A percentile compares a stretch with the other conserved stretches of the same genome.
Evolutionary conservation across 2,888 invertebrate species (phyloP).

Genomic region (Microctonus aethiopoides): DNA sequence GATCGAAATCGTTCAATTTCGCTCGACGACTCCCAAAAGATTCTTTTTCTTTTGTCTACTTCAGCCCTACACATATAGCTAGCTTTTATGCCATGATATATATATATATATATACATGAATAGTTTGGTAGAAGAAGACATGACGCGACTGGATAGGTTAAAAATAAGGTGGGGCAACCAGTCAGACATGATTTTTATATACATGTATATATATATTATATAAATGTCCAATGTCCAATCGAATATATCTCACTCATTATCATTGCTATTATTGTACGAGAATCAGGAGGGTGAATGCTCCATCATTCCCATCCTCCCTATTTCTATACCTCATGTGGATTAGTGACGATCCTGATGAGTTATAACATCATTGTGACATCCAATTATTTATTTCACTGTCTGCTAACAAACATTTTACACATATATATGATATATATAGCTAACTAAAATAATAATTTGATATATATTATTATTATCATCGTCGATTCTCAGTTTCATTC

Average conservation of each 20-base stretch:
- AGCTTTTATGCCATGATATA: background rate
- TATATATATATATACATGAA: no score
- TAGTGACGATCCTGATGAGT: constrained; percentile 25
- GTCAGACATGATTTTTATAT: background rate
- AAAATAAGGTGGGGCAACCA: background rate
- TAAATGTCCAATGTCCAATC: constrained; percentile 9
- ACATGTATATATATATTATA: background rate
- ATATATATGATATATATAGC: no score
- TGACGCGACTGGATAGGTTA: background rate
- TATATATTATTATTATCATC: background rate
- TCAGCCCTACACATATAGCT: background rate
- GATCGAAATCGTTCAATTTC: constrained; percentile 52
- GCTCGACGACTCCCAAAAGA: constrained; percentile 52
- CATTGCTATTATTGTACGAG: constrained; percentile 25
- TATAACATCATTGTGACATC: constrained; percentile 3
- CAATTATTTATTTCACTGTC: constrained; percentile 22
- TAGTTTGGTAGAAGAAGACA: background rate
- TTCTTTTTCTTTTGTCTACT: constrained; percentile 33
- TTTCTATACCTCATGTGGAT: constrained; percentile 12
- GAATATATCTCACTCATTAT: constrained; percentile 32
- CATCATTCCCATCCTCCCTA: constrained; percentile 10
- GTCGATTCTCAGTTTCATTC: background rate
- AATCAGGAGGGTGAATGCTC: constrained; percentile 11
- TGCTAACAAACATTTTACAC: constrained; percentile 9
- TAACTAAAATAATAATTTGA: constrained; percentile 1